These are phyloP conservation scores for Sylvilagus floridanus DNA, from an alignment of 2,797 vertebrate genomes.

Conservation along the genomic window DNA sequence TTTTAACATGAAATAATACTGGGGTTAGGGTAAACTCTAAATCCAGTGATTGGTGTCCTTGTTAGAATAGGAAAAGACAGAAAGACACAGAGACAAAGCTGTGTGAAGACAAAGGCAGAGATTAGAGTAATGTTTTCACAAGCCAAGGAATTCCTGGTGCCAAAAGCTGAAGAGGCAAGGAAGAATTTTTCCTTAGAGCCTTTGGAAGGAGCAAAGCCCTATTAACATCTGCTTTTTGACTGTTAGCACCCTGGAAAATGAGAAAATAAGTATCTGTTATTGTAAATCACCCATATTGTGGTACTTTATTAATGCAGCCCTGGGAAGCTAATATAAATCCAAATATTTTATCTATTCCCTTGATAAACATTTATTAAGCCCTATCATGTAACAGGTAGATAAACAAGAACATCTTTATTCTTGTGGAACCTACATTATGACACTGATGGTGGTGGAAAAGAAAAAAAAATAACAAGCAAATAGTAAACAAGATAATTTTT, in stretches of 20 bases:
- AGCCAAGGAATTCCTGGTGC: neutral
- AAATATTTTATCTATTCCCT: neutral
- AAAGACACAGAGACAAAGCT: neutral
- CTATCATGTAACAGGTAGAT: neutral
- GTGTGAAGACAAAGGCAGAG: neutral
- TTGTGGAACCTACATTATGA: neutral
- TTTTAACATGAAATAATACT: conserved; percentile 25
- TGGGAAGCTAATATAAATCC: neutral
- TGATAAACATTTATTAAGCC: neutral
- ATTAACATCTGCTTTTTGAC: neutral
- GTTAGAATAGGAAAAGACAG: neutral
- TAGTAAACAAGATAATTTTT: neutral
- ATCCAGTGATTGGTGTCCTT: neutral
- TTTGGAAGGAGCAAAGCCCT: neutral
- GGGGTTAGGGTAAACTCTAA: neutral
- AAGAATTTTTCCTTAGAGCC: neutral
- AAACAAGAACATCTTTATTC: neutral
- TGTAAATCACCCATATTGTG: neutral
- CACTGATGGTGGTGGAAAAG: neutral
- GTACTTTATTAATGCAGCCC: neutral
- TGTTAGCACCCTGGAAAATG: neutral
- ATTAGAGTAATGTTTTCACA: neutral
- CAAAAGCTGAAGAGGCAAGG: neutral
- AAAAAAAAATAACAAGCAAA: neutral
- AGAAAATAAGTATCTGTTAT: neutral